Evolutionary conservation across 2,113 vertebrate species (phyloP), one percentile per base, ranked within the genome.

Genomic region (Nettapus auritus): DNA sequence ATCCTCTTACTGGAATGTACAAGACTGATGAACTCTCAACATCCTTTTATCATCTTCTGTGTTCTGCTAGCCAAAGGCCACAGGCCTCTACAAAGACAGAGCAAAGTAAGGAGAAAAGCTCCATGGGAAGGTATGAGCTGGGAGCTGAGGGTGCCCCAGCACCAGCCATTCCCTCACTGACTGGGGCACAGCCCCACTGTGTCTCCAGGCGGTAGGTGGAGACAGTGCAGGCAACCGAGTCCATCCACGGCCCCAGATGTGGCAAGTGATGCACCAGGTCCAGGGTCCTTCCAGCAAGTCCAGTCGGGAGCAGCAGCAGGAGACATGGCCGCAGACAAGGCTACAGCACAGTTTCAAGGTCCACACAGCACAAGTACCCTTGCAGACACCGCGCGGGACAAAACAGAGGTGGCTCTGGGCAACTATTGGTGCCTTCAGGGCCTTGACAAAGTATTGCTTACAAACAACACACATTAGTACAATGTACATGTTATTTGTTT

Each of bases 401-500:
- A 44, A 15, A 40, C 11, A 22, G 28, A 13, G 11, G 22, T 59
- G 36, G 38, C 31, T 55, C 38, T 16, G 22, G 33, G 25, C 6
- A 34, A 50, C 5, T 3, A 4, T 6, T 36, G 18, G 22, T 2
- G 13, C 13, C 62, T 44, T 73, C 76, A 19, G 0, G 0, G 40
- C 29, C 28, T 31, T 6, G 15, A 69, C 50, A 53, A 19, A 59
- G 19, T 13, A 50, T 7, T 20, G n/a, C 11, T 62, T 63, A 64
- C 26, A 29, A 22, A 44, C 8, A 67, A 3, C 2, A 11, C 13
- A 5, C 55, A 50, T 64, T 9, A 50, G 10, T 26, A 52, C 26
- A 64, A 23, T 0, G 4, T 22, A 50, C 0, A 2, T 0, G 0
- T 2, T 2, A 25, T 3, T 67, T 50, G 25, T 19, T 78, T 40